phyloP scores from a whole-genome alignment of 2,888 invertebrate genomes.

The Leuctra nigra region DNA sequence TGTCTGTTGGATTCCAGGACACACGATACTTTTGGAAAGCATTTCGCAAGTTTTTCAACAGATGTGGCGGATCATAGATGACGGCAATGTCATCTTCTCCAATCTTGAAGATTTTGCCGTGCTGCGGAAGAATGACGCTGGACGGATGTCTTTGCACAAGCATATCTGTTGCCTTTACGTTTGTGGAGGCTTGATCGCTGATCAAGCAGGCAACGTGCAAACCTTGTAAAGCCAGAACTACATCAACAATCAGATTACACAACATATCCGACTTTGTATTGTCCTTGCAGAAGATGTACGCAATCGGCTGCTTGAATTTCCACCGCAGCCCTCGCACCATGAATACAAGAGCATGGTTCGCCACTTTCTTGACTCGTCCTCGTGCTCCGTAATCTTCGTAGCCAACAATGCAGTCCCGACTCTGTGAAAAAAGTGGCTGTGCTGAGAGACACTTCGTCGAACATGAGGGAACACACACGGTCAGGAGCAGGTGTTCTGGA shows the following conservation, averaged over 20 bases:
- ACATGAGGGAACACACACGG: conserved; percentile 12
- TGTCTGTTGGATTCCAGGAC: background rate
- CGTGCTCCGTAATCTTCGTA: conserved; percentile 21
- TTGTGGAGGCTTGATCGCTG: conserved; percentile 23
- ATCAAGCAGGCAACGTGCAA: conserved; percentile 19
- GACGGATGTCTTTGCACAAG: background rate
- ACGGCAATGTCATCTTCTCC: conserved; percentile 18
- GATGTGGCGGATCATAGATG: conserved; percentile 22
- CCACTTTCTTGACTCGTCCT: conserved; percentile 17
- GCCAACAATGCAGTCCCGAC: conserved; percentile 18
- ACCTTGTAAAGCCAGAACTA: conserved; percentile 20
- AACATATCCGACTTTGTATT: conserved; percentile 12
- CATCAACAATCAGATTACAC: conserved; percentile 13
- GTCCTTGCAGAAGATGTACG: conserved; percentile 21
- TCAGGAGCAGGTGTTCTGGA: conserved; percentile 6
- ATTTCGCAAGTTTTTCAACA: conserved; percentile 20
- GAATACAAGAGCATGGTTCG: conserved; percentile 24
- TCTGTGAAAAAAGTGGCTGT: conserved; percentile 2
- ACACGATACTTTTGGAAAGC: background rate
- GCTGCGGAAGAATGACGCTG: background rate
- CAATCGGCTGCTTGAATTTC: conserved; percentile 22
- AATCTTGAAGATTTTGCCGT: conserved; percentile 8
- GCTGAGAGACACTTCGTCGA: conserved; percentile 20
- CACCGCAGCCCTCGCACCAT: conserved; percentile 21
- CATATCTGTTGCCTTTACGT: conserved; percentile 8